phyloP scores from a whole-genome alignment of 2,888 invertebrate genomes.

The Anagyrus pseudococci region DNA sequence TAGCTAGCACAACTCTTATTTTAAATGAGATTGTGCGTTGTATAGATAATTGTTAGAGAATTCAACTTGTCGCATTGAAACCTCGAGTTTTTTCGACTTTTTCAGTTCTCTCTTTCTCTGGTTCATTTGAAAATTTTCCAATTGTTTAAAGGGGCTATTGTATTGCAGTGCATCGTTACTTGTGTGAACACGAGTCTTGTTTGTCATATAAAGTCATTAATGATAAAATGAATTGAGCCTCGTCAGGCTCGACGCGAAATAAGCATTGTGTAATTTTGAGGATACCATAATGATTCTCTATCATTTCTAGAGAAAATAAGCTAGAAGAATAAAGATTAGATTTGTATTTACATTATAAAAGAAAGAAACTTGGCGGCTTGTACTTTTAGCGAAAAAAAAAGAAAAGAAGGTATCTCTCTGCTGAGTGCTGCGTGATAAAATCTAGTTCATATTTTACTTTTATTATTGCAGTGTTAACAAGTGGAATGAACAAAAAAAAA shows the following conservation, averaged over 20 bases:
- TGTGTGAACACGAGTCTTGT: background rate
- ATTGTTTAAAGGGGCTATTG: background rate
- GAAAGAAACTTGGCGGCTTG: background rate
- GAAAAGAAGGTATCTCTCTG: conserved; percentile 5
- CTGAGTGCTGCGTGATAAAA: background rate
- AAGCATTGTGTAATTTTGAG: background rate
- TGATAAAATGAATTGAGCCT: conserved; percentile 11
- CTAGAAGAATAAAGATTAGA: background rate
- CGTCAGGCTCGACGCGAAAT: background rate
- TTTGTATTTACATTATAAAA: background rate
- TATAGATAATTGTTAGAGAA: too few species aligned
- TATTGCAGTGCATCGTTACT: background rate
- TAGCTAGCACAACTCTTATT: too few species aligned
- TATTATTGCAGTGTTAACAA: conserved; percentile 39
- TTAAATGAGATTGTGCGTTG: too few species aligned
- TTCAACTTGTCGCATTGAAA: too few species aligned
- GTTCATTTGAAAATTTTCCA: background rate
- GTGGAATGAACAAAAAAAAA: conserved; percentile 24
- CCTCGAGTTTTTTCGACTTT: too few species aligned
- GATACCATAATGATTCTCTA: background rate
- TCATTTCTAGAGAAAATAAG: background rate
- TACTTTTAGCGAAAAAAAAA: conserved; percentile 13
- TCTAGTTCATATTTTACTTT: conserved; percentile 40
- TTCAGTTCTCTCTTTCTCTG: too few species aligned
- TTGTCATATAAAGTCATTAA: background rate